phyloP scores from a whole-genome alignment of 2,888 invertebrate species.

The Abscondita cerata region DNA sequence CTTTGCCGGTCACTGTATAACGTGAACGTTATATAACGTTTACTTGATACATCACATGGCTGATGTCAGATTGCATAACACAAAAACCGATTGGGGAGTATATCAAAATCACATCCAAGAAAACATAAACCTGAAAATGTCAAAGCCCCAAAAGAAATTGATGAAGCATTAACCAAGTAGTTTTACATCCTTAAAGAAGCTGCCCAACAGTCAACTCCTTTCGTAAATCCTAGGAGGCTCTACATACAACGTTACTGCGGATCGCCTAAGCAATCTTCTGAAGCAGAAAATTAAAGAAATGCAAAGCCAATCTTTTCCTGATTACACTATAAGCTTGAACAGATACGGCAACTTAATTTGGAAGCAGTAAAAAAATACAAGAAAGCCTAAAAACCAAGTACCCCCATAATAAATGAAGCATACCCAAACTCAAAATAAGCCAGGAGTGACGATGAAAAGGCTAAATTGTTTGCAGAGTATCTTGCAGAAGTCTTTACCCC shows the following conservation, averaged over 20 bases:
- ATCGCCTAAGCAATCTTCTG: constrained; percentile 10
- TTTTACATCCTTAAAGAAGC: constrained; percentile 7
- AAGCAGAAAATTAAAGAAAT: too few species aligned
- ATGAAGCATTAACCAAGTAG: constrained; percentile 11
- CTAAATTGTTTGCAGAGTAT: not conserved
- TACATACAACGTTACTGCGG: constrained; percentile 2
- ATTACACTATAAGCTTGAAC: constrained; percentile 10
- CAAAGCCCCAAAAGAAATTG: constrained; percentile 11
- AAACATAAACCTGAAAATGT: too few species aligned
- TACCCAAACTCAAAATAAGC: constrained; percentile 9
- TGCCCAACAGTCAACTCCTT: not conserved
- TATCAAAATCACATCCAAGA: too few species aligned
- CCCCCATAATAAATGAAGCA: constrained; percentile 12
- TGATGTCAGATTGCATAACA: constrained; percentile 11
- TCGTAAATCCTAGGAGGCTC: not conserved
- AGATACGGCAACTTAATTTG: constrained; percentile 8
- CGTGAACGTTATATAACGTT: too few species aligned
- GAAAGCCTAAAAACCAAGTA: constrained; percentile 4
- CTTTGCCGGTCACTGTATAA: too few species aligned
- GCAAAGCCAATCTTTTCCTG: constrained; percentile 12
- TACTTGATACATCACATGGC: too few species aligned
- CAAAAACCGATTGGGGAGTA: constrained; percentile 8
- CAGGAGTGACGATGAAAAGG: constrained; percentile 12
- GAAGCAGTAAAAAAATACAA: constrained; percentile 6
- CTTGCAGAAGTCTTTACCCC: constrained; percentile 8